Percentiles rank a stretch among this genome's conserved stretches.
These are phyloP conservation scores for Lophochroa leadbeateri DNA, from an alignment of 2,113 vertebrate genomes.

Conservation along the genomic window DNA sequence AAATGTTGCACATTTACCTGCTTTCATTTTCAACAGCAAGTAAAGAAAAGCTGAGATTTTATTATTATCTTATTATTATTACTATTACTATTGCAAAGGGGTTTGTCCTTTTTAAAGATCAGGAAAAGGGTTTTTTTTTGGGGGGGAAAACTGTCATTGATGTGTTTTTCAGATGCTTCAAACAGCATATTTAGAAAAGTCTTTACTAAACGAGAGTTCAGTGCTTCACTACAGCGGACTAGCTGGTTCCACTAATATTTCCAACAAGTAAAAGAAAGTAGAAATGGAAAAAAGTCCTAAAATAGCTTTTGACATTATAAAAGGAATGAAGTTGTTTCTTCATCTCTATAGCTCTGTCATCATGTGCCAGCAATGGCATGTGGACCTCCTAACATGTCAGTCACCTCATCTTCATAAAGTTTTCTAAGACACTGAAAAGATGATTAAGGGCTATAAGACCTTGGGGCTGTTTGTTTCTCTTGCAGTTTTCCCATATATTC, in stretches of 20 bases:
- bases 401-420: not conserved
- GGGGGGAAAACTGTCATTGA: accelerated
- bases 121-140: accelerated
- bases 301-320: not conserved
- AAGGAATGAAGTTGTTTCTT: not conserved
- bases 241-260: not conserved
- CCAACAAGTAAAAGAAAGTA: not conserved
- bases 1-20: not conserved
- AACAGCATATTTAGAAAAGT: not conserved
- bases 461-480: not conserved
- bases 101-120: not conserved
- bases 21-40: not conserved
- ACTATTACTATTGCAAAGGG: not conserved
- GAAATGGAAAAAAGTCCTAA: not conserved
- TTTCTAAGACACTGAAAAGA: not conserved
- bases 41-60: not conserved
- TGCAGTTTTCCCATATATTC: not conserved
- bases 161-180: not conserved
- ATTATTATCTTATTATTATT: not conserved
- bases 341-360: not conserved
- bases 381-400: not conserved
- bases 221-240: not conserved
- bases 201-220: not conserved
- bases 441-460: not conserved
- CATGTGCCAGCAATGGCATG: not conserved